A percentile compares a stretch with the other conserved stretches of the same genome.
phyloP scores from a whole-genome alignment of 2,888 invertebrate species.

The Brassicogethes aeneus region DNA sequence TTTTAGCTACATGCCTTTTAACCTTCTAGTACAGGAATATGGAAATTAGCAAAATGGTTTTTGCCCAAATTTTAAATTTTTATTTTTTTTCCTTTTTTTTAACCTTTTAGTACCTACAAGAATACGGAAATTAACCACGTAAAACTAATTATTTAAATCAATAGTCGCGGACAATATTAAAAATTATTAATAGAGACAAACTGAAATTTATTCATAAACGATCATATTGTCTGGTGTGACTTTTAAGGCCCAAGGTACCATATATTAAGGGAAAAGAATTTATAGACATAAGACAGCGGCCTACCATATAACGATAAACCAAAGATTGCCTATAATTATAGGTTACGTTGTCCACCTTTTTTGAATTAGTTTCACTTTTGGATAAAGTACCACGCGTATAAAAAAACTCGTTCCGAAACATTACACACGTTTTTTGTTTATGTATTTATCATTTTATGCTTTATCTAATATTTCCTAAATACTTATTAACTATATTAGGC shows the following conservation, averaged over 20 bases:
- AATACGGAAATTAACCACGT: too few relatives aligned
- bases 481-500: neutral
- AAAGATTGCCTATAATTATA: slow-evolving; percentile 39
- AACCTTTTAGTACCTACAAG: too few relatives aligned
- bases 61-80: neutral
- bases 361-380: slow-evolving; percentile 37
- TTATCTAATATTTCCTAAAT: neutral
- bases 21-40: too few relatives aligned
- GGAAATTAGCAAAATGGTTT: too few relatives aligned
- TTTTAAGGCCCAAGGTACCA: neutral
- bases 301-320: slow-evolving; percentile 32
- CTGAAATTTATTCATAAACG: neutral
- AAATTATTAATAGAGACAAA: neutral
- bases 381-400: slow-evolving; percentile 29
- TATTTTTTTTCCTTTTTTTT: neutral
- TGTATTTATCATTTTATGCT: slow-evolving; percentile 1
- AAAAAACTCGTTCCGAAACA: slow-evolving; percentile 31
- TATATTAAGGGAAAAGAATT: slow-evolving; percentile 2
- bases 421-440: slow-evolving; percentile 20
- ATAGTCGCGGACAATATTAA: neutral
- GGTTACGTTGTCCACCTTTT: slow-evolving; percentile 36
- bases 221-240: neutral
- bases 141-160: neutral
- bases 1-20: too few relatives aligned
- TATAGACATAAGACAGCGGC: slow-evolving; percentile 20